phyloP scores from a whole-genome alignment of 2,797 vertebrate species.

The Oreonectes daqikongensis region DNA sequence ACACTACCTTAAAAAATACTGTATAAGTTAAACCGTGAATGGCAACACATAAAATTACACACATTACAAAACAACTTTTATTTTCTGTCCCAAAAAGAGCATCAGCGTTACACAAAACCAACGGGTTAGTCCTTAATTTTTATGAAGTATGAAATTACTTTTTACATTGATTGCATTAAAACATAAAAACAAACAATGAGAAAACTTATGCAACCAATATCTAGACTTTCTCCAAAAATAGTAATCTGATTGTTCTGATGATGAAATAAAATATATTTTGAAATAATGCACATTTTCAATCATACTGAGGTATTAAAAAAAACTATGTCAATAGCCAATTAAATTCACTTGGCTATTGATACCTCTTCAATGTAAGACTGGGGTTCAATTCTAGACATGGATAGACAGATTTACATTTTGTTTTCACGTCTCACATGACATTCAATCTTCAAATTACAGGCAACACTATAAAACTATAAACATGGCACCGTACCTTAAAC shows the following conservation, averaged over 20 bases:
- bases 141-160: slow-evolving; percentile 22
- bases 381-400: not conserved
- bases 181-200: not conserved
- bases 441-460: not conserved
- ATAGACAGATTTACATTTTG: not conserved
- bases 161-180: slow-evolving; percentile 1
- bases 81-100: slow-evolving; percentile 44
- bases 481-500: not conserved
- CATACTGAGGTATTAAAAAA: too few relatives aligned
- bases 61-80: slow-evolving; percentile 55
- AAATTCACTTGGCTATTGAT: too few relatives aligned
- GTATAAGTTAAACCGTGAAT: not conserved
- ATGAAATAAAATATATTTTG: too few relatives aligned
- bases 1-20: not conserved
- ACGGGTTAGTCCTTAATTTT: slow-evolving; percentile 29
- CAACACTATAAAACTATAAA: slow-evolving; percentile 30
- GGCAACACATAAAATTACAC: not conserved
- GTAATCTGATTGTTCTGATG: not conserved
- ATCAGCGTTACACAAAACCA: slow-evolving; percentile 27
- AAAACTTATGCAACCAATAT: slow-evolving; percentile 6
- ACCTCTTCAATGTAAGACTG: not conserved
- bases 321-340: too few relatives aligned
- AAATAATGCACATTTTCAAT: too few relatives aligned
- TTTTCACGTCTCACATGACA: not conserved
- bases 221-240: slow-evolving; percentile 11